Base-by-base conservation (phyloP, 2,797 vertebrate genomes). In the Gallinago solitaria region DNA sequence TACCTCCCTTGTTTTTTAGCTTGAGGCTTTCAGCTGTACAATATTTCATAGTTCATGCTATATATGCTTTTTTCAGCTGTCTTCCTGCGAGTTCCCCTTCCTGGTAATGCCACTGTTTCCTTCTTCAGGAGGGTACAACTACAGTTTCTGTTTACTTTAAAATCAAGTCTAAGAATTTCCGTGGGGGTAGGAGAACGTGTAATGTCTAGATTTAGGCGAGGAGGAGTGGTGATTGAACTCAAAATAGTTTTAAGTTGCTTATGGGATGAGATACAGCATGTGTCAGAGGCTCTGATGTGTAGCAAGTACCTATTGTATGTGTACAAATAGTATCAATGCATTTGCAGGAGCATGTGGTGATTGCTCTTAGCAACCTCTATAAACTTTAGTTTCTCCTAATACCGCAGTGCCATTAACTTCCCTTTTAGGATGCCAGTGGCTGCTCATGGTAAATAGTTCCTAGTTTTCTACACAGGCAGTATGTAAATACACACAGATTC, bases 181-280 rank as follows among this genome's bases (percentile, higher is more conserved):
- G 0, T 0, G 3, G 32, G 3, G 7, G 2, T 10, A 39, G 27
- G 25, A 24, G 27, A 24, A 24, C 0, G 35, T 16, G 9, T 20
- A 9, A 35, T 10, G 6, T 6, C 15, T 4, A 2, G 21, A 1
- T 73, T 25, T 28, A 37, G 37, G 7, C 9, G 63, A 45, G 15
- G 21, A n/a, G 41, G 20, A 56, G 23, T 1, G 15, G 16, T 19
- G 41, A 23, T 4, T 53, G 6, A 14, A 3, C 1, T 10, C 35
- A 13, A 35, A 37, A 37, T 3, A 15, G 9, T 9, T 91, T 24
- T 4, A 39, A 59, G 13, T 16, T 59, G 25, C 6, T 10, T 17
- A 1, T 8, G 15, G 21, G 23, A 10, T 37, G 51, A 19, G 45
- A 12, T 6, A 14, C 0, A 4, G 5, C 4, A 2, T 7, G 4